Conservation (phyloP, 1,140 invertebrate species). For the Planococcus citri region DNA sequence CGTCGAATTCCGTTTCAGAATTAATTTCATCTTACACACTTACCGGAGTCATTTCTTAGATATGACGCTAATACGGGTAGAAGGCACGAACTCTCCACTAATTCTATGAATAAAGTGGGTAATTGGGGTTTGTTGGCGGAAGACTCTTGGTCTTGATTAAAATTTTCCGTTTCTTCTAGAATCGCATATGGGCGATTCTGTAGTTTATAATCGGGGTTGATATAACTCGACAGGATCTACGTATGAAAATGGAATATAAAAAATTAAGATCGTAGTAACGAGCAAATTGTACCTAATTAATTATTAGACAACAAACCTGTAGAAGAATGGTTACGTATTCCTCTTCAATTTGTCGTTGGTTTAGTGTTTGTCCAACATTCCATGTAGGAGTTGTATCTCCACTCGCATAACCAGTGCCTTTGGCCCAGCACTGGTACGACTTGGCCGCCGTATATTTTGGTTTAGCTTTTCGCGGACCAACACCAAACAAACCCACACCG, state of each 20-base stretch:
- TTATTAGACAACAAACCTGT: constrained; percentile 35
- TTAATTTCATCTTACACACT: background rate
- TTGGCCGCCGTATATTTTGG: constrained; percentile 67
- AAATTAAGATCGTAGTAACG: no score
- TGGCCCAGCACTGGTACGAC: constrained; percentile 85
- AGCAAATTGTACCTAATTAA: no score
- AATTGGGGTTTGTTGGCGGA: constrained; percentile 43
- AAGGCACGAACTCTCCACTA: constrained; percentile 68
- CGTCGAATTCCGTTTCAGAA: background rate
- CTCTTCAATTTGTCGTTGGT: constrained; percentile 77
- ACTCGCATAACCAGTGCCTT: constrained; percentile 86
- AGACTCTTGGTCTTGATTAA: background rate
- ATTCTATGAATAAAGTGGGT: constrained; percentile 55
- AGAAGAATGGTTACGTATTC: constrained; percentile 79
- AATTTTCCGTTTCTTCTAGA: background rate
- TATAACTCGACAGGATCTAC: background rate
- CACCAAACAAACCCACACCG: no score
- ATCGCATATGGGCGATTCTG: background rate
- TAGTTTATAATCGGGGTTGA: background rate
- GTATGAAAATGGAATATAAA: no score
- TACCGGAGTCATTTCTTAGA: constrained; percentile 79
- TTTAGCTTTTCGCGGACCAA: no score
- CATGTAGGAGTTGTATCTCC: constrained; percentile 88
- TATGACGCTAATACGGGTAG: constrained; percentile 81
- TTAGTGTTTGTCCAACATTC: constrained; percentile 85